These are phyloP conservation scores for Emmelina monodactyla DNA, from an alignment of 2,888 invertebrate species.

Conservation along the genomic window DNA sequence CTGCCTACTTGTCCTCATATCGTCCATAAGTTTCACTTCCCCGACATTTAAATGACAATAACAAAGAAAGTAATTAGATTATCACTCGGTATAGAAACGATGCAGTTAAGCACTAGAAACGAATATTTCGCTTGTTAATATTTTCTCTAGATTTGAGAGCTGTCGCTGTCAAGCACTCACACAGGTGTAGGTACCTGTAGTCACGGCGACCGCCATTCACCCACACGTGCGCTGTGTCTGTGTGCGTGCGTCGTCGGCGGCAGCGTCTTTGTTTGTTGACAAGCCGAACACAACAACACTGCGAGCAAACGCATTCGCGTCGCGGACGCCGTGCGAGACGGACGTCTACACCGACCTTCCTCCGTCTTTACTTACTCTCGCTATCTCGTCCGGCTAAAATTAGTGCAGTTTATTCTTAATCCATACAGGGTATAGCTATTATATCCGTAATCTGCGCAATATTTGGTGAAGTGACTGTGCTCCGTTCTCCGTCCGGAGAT, in stretches of 20 bases:
- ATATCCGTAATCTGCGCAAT: slow-evolving; percentile 29
- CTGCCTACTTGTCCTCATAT: too few species aligned
- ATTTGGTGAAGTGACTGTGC: slow-evolving; percentile 32
- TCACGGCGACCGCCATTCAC: slow-evolving; percentile 32
- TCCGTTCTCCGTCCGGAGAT: not conserved
- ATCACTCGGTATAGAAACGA: too few species aligned
- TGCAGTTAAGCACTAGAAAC: too few species aligned
- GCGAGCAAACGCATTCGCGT: slow-evolving; percentile 29
- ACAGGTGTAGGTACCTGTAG: not conserved
- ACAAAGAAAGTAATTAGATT: too few species aligned
- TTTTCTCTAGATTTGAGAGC: slow-evolving; percentile 6
- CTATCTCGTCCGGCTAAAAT: slow-evolving; percentile 45
- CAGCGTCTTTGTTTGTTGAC: slow-evolving; percentile 63
- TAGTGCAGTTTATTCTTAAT: slow-evolving; percentile 41
- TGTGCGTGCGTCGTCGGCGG: slow-evolving; percentile 44
- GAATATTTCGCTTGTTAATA: slow-evolving; percentile 22
- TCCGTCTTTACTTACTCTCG: slow-evolving; percentile 30
- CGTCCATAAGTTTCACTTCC: too few species aligned
- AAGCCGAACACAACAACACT: slow-evolving; percentile 34
- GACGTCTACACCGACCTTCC: slow-evolving; percentile 27
- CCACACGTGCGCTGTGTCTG: slow-evolving; percentile 43
- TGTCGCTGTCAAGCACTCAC: slow-evolving; percentile 6
- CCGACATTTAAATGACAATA: too few species aligned
- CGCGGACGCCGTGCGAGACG: slow-evolving; percentile 29
- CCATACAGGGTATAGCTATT: too few species aligned